Evolutionary conservation across 2,797 vertebrate species (phyloP).

Genomic region (Propithecus deckenii): DNA sequence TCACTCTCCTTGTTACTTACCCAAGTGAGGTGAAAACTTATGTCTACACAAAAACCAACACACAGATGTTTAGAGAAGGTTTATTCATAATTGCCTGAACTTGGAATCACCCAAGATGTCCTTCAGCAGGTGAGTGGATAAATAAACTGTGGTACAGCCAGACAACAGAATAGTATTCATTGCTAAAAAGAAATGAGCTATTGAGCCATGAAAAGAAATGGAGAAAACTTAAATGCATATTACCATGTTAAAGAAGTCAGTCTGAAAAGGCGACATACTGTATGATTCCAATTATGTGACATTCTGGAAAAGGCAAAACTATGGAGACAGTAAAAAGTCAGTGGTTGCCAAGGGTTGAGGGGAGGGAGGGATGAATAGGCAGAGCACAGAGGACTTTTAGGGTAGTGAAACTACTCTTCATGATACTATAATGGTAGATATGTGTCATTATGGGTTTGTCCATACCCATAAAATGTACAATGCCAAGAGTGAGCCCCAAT

Average conservation of each 20-base stretch:
- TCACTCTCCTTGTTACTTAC: not conserved
- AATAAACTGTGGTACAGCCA: not conserved
- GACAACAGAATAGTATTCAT: not conserved
- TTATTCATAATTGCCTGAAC: not conserved
- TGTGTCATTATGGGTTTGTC: not conserved
- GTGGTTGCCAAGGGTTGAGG: not conserved
- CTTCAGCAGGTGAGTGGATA: not conserved
- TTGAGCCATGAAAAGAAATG: not conserved
- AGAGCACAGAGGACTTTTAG: not conserved
- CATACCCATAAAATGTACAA: not conserved
- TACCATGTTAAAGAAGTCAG: not conserved
- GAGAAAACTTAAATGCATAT: not conserved
- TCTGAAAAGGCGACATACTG: not conserved
- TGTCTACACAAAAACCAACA: not conserved
- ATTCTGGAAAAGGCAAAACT: not conserved
- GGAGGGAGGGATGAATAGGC: not conserved
- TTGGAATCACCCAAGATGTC: not conserved
- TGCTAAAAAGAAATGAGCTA: not conserved
- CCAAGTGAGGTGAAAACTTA: not conserved
- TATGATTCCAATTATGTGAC: not conserved
- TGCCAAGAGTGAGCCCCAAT: not conserved
- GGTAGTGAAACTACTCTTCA: not conserved
- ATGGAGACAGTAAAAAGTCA: not conserved
- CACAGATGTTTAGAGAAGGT: not conserved
- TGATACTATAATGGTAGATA: not conserved